phyloP scores from a whole-genome alignment of 2,113 vertebrate genomes.

The Corvus hawaiiensis region DNA sequence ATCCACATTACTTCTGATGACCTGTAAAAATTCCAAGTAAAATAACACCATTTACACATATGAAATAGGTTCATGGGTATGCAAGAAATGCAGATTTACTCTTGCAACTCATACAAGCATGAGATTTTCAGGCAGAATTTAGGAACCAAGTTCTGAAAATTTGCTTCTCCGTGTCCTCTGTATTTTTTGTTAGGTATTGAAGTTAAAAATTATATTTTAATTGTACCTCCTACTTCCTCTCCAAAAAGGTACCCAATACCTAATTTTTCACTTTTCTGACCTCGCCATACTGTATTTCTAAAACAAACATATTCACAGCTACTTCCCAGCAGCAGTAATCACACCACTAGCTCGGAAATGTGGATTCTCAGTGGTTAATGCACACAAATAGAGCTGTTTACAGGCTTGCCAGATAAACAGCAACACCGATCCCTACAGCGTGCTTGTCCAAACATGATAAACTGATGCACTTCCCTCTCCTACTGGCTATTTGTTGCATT shows the following conservation, averaged over 20 bases:
- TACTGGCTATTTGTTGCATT: not conserved
- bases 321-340: not conserved
- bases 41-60: not conserved
- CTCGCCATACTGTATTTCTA: not conserved
- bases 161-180: not conserved
- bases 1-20: not conserved
- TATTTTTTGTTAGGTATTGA: not conserved
- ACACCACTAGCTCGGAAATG: not conserved
- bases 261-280: not conserved
- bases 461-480: not conserved
- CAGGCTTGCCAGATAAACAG: not conserved
- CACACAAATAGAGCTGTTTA: slow-evolving; percentile 6
- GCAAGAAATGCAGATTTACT: not conserved
- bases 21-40: not conserved
- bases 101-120: not conserved
- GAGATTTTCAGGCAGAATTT: not conserved
- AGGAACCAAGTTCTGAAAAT: not conserved
- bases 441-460: not conserved
- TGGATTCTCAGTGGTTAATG: not conserved
- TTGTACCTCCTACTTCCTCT: not conserved
- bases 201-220: not conserved
- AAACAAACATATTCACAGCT: slow-evolving; percentile 1
- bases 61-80: not conserved
- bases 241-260: not conserved
- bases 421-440: not conserved